phyloP scores from a whole-genome alignment of 2,888 invertebrate species.

The Macrophya alboannulata region DNA sequence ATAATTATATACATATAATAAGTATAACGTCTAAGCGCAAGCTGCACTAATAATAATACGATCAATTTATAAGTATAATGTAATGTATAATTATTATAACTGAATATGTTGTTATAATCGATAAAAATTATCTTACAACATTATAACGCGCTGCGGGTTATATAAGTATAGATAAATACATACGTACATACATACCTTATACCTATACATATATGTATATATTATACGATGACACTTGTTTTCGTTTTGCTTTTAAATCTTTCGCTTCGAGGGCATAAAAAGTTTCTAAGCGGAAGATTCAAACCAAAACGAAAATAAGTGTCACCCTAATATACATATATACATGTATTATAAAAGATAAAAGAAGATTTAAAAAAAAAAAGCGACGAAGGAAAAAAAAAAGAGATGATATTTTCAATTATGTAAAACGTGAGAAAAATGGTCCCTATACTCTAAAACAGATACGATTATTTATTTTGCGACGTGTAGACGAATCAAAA shows the following conservation, averaged over 20 bases:
- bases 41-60: not conserved
- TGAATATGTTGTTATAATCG: not conserved
- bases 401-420: constrained; percentile 11
- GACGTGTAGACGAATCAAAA: not conserved
- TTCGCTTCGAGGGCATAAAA: too few species aligned
- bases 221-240: too few species aligned
- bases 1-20: not conserved
- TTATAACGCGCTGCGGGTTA: not conserved
- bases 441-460: constrained; percentile 9
- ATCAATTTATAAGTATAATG: not conserved
- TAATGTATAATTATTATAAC: not conserved
- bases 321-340: too few species aligned
- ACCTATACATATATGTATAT: not conserved
- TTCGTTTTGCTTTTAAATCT: too few species aligned
- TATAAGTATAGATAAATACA: not conserved
- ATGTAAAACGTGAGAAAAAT: constrained; percentile 1
- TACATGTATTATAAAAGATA: not conserved
- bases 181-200: not conserved
- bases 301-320: too few species aligned
- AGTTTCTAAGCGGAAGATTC: not conserved
- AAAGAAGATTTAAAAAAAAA: not conserved
- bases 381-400: not conserved
- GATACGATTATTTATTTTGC: constrained; percentile 1
- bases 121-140: not conserved
- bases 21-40: not conserved